Conservation (phyloP, 1,140 invertebrate genomes). For the Anastrepha ludens region DNA sequence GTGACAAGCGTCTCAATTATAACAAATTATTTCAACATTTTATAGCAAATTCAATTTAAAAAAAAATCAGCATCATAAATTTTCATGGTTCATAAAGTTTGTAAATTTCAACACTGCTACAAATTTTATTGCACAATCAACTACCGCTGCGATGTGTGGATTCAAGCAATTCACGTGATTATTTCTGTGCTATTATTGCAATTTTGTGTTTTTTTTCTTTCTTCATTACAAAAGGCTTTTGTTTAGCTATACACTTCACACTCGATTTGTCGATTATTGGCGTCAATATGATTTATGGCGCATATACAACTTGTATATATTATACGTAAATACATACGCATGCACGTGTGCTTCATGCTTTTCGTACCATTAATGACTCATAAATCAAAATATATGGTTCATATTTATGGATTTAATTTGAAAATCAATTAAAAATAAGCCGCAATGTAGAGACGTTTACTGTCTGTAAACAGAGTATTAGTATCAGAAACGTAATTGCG, state of each 20-base stretch:
- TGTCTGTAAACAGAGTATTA: too few species aligned
- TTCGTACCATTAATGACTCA: too few species aligned
- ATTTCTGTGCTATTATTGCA: not conserved
- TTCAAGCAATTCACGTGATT: not conserved
- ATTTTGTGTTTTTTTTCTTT: not conserved
- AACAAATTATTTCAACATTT: too few species aligned
- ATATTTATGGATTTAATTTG: too few species aligned
- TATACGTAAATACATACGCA: not conserved
- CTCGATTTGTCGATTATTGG: not conserved
- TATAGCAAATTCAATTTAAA: too few species aligned
- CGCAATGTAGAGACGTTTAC: too few species aligned
- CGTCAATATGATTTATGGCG: conserved; percentile 10
- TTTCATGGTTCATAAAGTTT: conserved; percentile 27
- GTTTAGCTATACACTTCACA: not conserved
- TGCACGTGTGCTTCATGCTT: not conserved
- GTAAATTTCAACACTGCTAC: conserved; percentile 9
- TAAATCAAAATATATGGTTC: too few species aligned
- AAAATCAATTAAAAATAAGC: too few species aligned
- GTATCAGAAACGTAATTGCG: too few species aligned
- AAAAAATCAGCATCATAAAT: not conserved
- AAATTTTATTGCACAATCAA: not conserved
- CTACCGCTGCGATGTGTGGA: not conserved
- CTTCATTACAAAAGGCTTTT: not conserved
- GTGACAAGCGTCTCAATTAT: too few species aligned
- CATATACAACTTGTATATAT: not conserved